Base-by-base conservation (phyloP, 2,113 vertebrate genomes). In the Suncus etruscus region DNA sequence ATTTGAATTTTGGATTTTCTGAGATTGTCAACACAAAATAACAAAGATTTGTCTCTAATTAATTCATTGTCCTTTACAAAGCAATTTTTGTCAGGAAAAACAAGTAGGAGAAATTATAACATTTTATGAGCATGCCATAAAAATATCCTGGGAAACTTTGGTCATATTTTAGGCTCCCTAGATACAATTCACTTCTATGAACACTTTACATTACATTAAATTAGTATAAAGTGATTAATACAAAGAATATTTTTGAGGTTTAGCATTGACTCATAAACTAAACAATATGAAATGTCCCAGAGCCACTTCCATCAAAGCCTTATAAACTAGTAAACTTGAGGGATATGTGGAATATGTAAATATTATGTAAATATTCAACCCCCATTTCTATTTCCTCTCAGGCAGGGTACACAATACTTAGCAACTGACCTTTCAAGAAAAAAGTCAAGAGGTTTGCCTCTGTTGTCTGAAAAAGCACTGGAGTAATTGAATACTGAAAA, bases 31-130 rank as follows among this genome's bases (percentile, higher is more conserved):
- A 68, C 65, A 93, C 51, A 91, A 7, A 47, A 39, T 51, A 75
- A 45, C 29, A 89, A 91, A 90, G 10, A 79, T 50, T 25, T 74
- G 10, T 76, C 24, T 95, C 63, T 90, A 84, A 94, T 94, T 91
- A 95, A 91, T 89, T 95, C 89, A 58, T 69, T 91, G 47, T 12
- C 61, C 87, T 95, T 95, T 94, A 31, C 83, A 90, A 65, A 86
- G 47, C 95, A 32, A 91, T 29, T 61, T 9, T 69, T 86, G 31
- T 87, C 66, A 94, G 83, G 95, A 96, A 31, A 20, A 51, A 87
- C 39, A 82, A 89, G 94, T 90, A 84, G 1, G 10, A 76, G 50
- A 15, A 0, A n/a, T 95, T 95, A n/a, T 94, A 94, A 96, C 96
- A 87, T 87, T 80, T 95, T 90, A 92, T 66, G 47, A 92, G 77